Evolutionary conservation across 2,113 vertebrate genomes (phyloP).

Genomic region (Trogon melanurus): DNA sequence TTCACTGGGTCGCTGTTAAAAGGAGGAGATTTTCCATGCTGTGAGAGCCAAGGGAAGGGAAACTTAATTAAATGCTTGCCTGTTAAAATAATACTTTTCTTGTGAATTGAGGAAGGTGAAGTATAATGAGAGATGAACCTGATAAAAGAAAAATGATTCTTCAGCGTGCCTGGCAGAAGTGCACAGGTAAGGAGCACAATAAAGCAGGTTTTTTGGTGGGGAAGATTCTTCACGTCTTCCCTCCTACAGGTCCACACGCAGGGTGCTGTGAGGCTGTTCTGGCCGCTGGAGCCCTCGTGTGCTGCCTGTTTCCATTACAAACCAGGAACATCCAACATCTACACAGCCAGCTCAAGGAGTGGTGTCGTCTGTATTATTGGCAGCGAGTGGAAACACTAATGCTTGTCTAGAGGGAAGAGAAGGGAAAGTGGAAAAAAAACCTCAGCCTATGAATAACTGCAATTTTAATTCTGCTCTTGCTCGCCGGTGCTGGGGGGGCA

Average conservation of each 20-base stretch:
- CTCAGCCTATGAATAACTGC: not conserved
- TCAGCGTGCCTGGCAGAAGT: not conserved
- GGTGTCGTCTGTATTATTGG: rapidly evolving
- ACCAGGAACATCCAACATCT: rapidly evolving
- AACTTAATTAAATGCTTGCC: slow-evolving; percentile 50
- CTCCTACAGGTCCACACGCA: rapidly evolving
- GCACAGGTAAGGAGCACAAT: not conserved
- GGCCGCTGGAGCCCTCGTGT: not conserved
- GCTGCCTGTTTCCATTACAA: not conserved
- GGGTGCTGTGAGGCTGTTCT: not conserved
- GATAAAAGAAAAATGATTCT: not conserved
- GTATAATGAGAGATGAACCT: not conserved
- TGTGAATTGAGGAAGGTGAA: not conserved
- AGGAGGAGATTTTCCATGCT: slow-evolving; percentile 46
- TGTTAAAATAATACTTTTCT: slow-evolving; percentile 61
- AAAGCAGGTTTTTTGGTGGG: not conserved
- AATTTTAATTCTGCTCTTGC: not conserved
- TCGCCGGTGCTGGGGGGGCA: not conserved
- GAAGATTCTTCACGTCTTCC: not conserved
- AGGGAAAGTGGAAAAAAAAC: rapidly evolving
- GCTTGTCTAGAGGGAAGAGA: not conserved
- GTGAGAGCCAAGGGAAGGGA: slow-evolving; percentile 53
- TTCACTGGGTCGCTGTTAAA: not conserved
- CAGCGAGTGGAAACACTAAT: not conserved
- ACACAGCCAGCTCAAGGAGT: not conserved